Evolutionary conservation across 2,113 vertebrate genomes (phyloP).

Genomic region (Erpornis zantholeuca): DNA sequence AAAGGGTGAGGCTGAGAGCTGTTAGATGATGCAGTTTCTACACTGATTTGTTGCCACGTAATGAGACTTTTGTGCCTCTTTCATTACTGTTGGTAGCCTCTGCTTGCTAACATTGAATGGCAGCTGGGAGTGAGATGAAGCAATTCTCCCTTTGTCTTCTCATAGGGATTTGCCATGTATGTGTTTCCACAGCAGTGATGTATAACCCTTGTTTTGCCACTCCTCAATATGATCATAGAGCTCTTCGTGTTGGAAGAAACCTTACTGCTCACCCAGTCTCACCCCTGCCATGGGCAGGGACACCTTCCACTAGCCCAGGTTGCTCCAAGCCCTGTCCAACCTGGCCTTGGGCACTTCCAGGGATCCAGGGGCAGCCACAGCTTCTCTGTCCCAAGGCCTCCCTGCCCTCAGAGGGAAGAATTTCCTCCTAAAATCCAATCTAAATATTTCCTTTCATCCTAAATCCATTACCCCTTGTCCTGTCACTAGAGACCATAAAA

Average conservation of each 20-base stretch:
- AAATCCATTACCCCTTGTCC: neutral
- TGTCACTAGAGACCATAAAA: neutral
- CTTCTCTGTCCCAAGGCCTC: neutral
- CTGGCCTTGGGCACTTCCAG: neutral
- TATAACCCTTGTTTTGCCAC: neutral
- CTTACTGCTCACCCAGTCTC: neutral
- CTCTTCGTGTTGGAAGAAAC: neutral
- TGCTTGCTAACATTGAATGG: neutral
- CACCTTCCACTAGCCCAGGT: accelerated
- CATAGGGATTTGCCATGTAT: accelerated
- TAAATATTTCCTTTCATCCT: neutral
- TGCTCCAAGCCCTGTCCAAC: accelerated
- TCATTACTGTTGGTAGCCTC: neutral
- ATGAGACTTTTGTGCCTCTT: neutral
- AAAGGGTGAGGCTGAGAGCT: neutral
- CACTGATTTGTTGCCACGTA: neutral
- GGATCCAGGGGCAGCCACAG: neutral
- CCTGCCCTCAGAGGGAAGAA: accelerated
- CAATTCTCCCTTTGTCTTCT: neutral
- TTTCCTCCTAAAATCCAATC: neutral
- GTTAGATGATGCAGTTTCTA: neutral
- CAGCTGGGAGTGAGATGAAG: neutral
- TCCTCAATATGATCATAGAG: neutral
- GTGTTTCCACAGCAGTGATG: neutral
- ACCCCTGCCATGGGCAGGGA: neutral